Percentiles rank a stretch among this genome's conserved stretches.
phyloP scores from a whole-genome alignment of 2,113 vertebrate species.

The Spea multiplicata region DNA sequence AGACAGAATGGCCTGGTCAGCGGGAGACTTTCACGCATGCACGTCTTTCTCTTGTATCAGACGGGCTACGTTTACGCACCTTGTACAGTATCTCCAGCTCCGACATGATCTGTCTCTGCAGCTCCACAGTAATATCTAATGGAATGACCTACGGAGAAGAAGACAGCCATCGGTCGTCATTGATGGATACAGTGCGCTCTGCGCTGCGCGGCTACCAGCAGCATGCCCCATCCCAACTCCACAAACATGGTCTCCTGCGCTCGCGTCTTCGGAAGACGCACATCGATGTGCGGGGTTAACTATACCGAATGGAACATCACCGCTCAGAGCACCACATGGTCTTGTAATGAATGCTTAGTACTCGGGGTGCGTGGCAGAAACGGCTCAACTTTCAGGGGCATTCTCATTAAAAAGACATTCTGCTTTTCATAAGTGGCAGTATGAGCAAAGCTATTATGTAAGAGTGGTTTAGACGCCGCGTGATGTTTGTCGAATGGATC shows the following conservation, averaged over 20 bases:
- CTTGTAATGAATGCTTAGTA: background rate
- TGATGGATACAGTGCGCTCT: slow-evolving; percentile 39
- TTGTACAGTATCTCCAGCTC: slow-evolving; percentile 98
- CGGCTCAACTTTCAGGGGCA: background rate
- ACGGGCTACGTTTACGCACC: slow-evolving; percentile 61
- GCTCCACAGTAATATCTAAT: slow-evolving; percentile 92
- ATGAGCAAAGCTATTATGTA: background rate
- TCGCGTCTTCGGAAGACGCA: slow-evolving; percentile 10
- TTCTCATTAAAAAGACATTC: slow-evolving; percentile 5
- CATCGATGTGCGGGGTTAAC: slow-evolving; percentile 12
- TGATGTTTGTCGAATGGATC: background rate
- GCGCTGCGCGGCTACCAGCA: slow-evolving; percentile 24
- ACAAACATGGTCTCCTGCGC: slow-evolving; percentile 21
- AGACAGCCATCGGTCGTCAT: slow-evolving; percentile 43
- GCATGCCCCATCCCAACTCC: slow-evolving; percentile 18
- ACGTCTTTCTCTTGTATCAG: background rate
- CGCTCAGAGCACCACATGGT: slow-evolving; percentile 1
- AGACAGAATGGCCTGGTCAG: slow-evolving; percentile 20
- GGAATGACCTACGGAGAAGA: slow-evolving; percentile 81
- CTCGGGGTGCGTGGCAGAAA: background rate
- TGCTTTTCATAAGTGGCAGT: background rate
- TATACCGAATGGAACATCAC: slow-evolving; percentile 11
- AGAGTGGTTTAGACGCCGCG: background rate
- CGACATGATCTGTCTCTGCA: slow-evolving; percentile 98
- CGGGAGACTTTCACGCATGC: background rate